Percentiles rank a stretch among this genome's conserved stretches.
These are phyloP conservation scores for Macrotus californicus DNA, from an alignment of 2,113 vertebrate genomes.

Conservation along the genomic window DNA sequence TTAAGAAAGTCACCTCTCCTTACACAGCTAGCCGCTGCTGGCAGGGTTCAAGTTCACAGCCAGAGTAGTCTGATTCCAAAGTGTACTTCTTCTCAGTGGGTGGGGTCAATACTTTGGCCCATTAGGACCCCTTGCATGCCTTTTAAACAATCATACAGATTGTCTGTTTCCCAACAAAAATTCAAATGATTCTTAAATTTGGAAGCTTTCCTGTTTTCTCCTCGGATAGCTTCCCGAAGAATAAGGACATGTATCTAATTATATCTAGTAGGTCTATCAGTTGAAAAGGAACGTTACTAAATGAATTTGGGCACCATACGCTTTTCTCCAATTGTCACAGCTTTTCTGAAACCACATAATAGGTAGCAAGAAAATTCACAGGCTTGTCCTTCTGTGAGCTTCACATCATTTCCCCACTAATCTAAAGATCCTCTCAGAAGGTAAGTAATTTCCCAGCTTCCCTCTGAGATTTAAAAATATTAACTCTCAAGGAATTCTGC, in stretches of 20 bases:
- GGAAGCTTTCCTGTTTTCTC: not conserved
- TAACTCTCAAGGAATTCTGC: conserved; percentile 38
- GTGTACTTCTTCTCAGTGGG: not conserved
- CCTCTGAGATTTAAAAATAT: conserved; percentile 51
- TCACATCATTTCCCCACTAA: conserved; percentile 1
- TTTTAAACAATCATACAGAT: not conserved
- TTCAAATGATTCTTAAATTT: not conserved
- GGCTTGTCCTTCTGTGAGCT: conserved; percentile 24
- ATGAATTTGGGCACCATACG: not conserved
- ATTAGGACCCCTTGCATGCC: not conserved
- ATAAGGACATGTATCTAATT: not conserved
- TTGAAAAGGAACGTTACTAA: conserved; percentile 19
- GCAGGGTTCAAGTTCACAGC: not conserved
- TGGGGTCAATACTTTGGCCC: not conserved
- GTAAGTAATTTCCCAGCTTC: conserved; percentile 38
- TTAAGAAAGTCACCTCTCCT: not conserved
- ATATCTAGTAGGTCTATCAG: not conserved
- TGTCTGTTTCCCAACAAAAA: not conserved
- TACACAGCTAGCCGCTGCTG: not conserved
- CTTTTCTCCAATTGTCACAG: conserved; percentile 1
- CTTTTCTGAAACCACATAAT: not conserved
- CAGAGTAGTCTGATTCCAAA: not conserved
- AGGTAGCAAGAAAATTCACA: conserved; percentile 26
- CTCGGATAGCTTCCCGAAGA: conserved; percentile 7
- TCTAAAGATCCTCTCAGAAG: conserved; percentile 43